These are phyloP conservation scores for Cyrtonyx montezumae DNA, from an alignment of 2,113 vertebrate species.

Conservation along the genomic window DNA sequence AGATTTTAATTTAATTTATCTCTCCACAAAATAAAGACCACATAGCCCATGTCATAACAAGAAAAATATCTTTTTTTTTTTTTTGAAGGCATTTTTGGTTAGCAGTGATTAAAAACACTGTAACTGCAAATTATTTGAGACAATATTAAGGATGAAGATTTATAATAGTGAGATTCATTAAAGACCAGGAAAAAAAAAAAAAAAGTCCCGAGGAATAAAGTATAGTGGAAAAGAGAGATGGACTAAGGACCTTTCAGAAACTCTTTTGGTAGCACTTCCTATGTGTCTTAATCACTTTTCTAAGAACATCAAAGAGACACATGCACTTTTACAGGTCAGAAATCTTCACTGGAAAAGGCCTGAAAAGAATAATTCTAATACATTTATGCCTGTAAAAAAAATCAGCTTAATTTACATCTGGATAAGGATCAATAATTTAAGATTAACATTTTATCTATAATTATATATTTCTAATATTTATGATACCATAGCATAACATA, in stretches of 20 bases:
- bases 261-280: not conserved
- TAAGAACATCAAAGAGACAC: not conserved
- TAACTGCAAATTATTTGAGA: not conserved
- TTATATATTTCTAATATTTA: not conserved
- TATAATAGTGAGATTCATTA: not conserved
- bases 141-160: not conserved
- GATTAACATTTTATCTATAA: not conserved
- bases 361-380: not conserved
- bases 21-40: not conserved
- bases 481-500: not conserved
- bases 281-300: not conserved
- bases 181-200: not conserved
- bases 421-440: not conserved
- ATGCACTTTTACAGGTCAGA: not conserved
- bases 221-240: not conserved
- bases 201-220: not conserved
- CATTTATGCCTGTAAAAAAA: not conserved
- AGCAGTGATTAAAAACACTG: not conserved
- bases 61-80: accelerated
- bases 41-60: not conserved
- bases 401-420: not conserved
- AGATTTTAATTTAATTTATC: not conserved
- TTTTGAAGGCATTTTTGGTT: not conserved
- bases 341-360: not conserved
- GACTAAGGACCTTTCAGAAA: not conserved